Base-by-base conservation (phyloP, 2,888 invertebrate species). In the Dascillus cervinus region DNA sequence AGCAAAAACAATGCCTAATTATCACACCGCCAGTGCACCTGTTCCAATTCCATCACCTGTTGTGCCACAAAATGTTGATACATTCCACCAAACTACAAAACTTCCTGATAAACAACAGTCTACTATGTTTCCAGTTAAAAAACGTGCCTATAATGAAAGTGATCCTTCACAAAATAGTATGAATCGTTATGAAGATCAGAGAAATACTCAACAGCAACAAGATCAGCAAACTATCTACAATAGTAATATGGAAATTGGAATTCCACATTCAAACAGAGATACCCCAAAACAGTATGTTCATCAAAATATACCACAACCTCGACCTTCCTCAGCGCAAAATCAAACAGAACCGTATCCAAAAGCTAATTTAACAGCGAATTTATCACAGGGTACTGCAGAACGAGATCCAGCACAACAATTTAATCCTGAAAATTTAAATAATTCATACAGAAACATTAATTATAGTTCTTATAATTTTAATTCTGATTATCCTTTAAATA, bases 41-140 rank as follows among this genome's bases (percentile, higher is more conserved):
- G 10, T 11, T 11, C 29, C 12, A 2, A 9, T 11, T 11, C 22
- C 26, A 8, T 10, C 13, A 14, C 15, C 13, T 14, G 22, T 11
- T 4, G 17, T 15, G 9, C 13, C 26, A 5, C 13, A 23, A 19
- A 25, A 12, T 11, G n/a, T 20, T 2, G 31, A 26, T 10, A 13
- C 21, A 10, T 31, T 13, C 14, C 38, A 32, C 17, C 28, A 32
- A 15, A 29, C 13, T 14, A 29, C 13, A 22, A 41, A 27, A 29
- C 28, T 25, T 35, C 59, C 12, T 63, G 41, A 43, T 19, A 39
- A 46, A 22, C 43, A 39, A 14, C 37, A 69, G 53, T 47, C 63
- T 22, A 50, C 70, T 10, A 58, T 71, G 13, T 78, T 74, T 50
- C 78, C 78, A 5, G 76, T 78, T 19, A 79, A 79, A 52, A 79